These are phyloP conservation scores for Muraenolepis orangiensis DNA, from an alignment of 2,797 vertebrate species.

Conservation along the genomic window DNA sequence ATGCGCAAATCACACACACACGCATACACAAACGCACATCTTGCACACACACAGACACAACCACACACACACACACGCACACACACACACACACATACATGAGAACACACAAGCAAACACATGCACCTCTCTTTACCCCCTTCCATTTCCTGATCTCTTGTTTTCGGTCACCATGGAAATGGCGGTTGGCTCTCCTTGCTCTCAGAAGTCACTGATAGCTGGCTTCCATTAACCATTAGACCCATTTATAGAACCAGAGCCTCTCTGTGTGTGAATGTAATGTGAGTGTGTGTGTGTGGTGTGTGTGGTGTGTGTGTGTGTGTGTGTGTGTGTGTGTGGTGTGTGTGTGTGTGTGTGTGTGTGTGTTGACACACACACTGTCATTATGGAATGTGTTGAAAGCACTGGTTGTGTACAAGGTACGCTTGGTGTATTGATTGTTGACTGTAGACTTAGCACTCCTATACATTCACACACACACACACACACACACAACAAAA, in stretches of 20 bases:
- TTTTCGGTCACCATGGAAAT: slow-evolving; percentile 53
- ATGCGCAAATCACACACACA: not conserved
- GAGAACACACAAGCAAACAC: slow-evolving; percentile 20
- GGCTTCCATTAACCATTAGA: slow-evolving; percentile 39
- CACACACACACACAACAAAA: not conserved
- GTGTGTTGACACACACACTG: not conserved
- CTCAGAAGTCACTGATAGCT: slow-evolving; percentile 41
- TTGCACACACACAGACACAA: not conserved
- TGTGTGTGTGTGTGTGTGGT: slow-evolving; percentile 2
- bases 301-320: not conserved
- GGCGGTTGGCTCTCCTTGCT: slow-evolving; percentile 32
- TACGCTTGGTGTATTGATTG: too few species aligned
- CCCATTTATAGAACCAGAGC: slow-evolving; percentile 27
- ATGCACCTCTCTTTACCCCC: slow-evolving; percentile 4
- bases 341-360: not conserved
- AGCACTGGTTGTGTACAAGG: not conserved
- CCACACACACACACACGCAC: slow-evolving; percentile 6
- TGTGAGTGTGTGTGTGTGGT: not conserved
- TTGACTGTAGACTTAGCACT: too few species aligned
- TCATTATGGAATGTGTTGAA: not conserved
- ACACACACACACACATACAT: not conserved
- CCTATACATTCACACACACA: not conserved
- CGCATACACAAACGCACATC: too few species aligned
- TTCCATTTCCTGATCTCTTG: slow-evolving; percentile 3
- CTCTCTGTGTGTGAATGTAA: slow-evolving; percentile 16